Base-by-base conservation (phyloP, 1,140 invertebrate genomes). In the Diorhabda elongata region DNA sequence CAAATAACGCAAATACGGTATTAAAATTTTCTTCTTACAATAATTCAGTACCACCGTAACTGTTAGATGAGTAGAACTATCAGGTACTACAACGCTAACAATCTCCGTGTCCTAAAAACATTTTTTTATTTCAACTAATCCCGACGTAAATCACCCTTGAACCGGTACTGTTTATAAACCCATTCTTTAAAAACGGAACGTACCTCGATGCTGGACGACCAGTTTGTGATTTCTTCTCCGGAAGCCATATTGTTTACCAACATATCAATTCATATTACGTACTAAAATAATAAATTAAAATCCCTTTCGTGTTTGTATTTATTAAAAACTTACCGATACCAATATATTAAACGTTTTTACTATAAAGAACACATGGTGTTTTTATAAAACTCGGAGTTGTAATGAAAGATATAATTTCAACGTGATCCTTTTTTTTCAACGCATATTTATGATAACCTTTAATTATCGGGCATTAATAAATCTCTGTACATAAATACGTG, bases 11-110 rank as follows among this genome's bases (percentile, higher is more conserved):
- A 92, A 82, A 79, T 92, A 93, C 1, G 91, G 91, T 42, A 85
- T 84, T 64, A 93, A 80, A 78, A 93, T 91, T 86, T 91, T 92
- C 58, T 87, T 86, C 82, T 93, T 91, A 80, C 90, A 93, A 74
- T 91, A 91, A 78, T 87, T 86, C 78, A 93, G 82, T 69, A 92
- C 86, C 44, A 89, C 89, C 3, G 90, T 91, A 64, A 89, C 91
- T 73, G 89, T 91, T 9, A 61, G 58, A 42, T 67, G 43, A 5
- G 66, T 61, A 5, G 57, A 67, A 45, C 58, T 60, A 43, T 67
- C 66, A n/a, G 66, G 66, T 44, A 67, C 11, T 41, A n/a, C 61
- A 43, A 52, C 4, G 47, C 4, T 52, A n/a, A 52, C 47, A n/a
- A 52, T 52, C n/a, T 52, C 47, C 6, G 47, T 52, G n/a, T 52